Percentiles rank a stretch among this genome's conserved stretches.
These are phyloP conservation scores for Fringilla coelebs DNA, from an alignment of 2,797 vertebrate genomes.

Conservation along the genomic window DNA sequence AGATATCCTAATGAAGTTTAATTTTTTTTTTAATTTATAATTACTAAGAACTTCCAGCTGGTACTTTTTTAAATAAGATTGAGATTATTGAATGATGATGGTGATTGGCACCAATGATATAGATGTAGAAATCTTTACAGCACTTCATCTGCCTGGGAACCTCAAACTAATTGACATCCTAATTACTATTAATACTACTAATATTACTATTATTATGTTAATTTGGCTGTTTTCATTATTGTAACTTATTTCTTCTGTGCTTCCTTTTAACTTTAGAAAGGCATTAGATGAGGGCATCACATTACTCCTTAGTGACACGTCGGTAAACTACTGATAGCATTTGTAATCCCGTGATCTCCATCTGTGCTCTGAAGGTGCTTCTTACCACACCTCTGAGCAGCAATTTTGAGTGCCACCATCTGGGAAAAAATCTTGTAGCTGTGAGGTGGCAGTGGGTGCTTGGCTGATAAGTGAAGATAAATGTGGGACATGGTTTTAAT, in stretches of 20 bases:
- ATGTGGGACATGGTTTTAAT: not conserved
- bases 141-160: not conserved
- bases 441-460: not conserved
- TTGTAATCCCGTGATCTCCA: not conserved
- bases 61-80: not conserved
- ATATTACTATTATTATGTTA: not conserved
- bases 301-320: not conserved
- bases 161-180: not conserved
- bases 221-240: not conserved
- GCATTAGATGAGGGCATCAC: not conserved
- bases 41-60: not conserved
- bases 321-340: not conserved
- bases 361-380: not conserved
- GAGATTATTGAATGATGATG: not conserved
- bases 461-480: not conserved
- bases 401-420: not conserved
- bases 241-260: not conserved
- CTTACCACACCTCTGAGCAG: not conserved
- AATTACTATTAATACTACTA: not conserved
- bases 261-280: not conserved
- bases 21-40: not conserved
- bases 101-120: not conserved
- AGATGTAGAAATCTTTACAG: not conserved
- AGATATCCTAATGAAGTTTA: not conserved
- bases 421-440: not conserved